A percentile compares a stretch with the other conserved stretches of the same genome.
phyloP scores from a whole-genome alignment of 2,888 invertebrate genomes.

The Xestia ashworthii region DNA sequence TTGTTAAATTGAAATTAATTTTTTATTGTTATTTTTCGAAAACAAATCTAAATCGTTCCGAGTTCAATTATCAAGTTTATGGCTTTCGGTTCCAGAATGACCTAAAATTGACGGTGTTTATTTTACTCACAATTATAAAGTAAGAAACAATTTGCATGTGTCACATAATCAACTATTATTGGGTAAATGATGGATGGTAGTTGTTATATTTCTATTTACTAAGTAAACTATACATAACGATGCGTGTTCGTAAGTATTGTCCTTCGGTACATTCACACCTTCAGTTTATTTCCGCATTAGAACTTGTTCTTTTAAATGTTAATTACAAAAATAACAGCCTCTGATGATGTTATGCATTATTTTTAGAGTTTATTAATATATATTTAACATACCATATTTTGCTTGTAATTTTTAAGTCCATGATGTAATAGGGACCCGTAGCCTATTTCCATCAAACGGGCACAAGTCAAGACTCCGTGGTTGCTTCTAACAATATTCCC shows the following conservation, averaged over 20 bases:
- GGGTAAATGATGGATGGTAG: neutral
- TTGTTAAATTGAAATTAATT: too few species aligned
- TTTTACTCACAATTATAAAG: neutral
- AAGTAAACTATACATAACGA: slow-evolving; percentile 25
- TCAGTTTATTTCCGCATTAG: slow-evolving; percentile 53
- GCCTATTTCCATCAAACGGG: neutral
- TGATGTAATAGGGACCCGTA: neutral
- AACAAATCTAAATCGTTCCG: too few species aligned
- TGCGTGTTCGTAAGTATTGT: slow-evolving; percentile 13
- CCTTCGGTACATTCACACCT: slow-evolving; percentile 59
- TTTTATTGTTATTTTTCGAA: too few species aligned
- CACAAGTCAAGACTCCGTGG: neutral
- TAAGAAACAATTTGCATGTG: neutral
- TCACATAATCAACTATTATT: neutral
- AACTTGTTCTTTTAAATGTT: slow-evolving; percentile 65
- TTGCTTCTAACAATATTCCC: neutral
- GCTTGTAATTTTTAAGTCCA: neutral
- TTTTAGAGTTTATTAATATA: slow-evolving; percentile 54
- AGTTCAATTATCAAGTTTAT: too few species aligned
- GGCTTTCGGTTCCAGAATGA: too few species aligned
- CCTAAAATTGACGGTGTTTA: too few species aligned
- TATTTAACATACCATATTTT: slow-evolving; percentile 3
- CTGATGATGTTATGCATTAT: slow-evolving; percentile 57
- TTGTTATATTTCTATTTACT: slow-evolving; percentile 19
- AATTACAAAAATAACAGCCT: slow-evolving; percentile 58